Evolutionary conservation across 2,888 invertebrate genomes (phyloP).

Genomic region (Chymomyza caudatula): DNA sequence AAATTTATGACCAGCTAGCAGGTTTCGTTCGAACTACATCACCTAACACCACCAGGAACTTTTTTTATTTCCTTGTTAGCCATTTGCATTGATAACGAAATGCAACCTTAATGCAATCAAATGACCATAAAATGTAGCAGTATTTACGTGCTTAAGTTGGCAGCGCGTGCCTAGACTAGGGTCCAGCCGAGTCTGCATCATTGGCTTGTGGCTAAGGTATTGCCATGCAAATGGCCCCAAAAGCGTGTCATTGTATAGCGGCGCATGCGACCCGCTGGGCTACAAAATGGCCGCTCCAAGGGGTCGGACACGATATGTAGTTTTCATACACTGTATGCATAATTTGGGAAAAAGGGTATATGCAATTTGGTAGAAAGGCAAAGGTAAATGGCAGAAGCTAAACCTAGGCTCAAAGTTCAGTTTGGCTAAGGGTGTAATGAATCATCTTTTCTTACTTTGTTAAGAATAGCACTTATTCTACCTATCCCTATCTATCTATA

Average conservation of each 20-base stretch:
- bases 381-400: too few species aligned
- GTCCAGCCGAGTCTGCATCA: not conserved
- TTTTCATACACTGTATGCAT: not conserved
- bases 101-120: constrained; percentile 43
- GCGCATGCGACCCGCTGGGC: not conserved
- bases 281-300: not conserved
- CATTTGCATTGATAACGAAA: constrained; percentile 57
- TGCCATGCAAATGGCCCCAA: not conserved
- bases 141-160: not conserved
- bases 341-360: not conserved
- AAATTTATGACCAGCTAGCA: constrained; percentile 58
- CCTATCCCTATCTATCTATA: too few species aligned
- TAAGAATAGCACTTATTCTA: too few species aligned
- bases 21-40: not conserved
- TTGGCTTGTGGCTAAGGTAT: not conserved
- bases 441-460: too few species aligned
- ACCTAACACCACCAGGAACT: not conserved
- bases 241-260: not conserved
- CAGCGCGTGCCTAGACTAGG: not conserved
- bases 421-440: too few species aligned
- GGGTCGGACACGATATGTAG: not conserved
- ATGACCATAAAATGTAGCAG: constrained; percentile 45
- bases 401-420: too few species aligned
- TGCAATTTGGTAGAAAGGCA: not conserved
- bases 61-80: constrained; percentile 53